Percentiles rank a stretch among this genome's conserved stretches.
Conservation (phyloP, 2,888 invertebrate genomes). For the Amblyjoppa proteus region DNA sequence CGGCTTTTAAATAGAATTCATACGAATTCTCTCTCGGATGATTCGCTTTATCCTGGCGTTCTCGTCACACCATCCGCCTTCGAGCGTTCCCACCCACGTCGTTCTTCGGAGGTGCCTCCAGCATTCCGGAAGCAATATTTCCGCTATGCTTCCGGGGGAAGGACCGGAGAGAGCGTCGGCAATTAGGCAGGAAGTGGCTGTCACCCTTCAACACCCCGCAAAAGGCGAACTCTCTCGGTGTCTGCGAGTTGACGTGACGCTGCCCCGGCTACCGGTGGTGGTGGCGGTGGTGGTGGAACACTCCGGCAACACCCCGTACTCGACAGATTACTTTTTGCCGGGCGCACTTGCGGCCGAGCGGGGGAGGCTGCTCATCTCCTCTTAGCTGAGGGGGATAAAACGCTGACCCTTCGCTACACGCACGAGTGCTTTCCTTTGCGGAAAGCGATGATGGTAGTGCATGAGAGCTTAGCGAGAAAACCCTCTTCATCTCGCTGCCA, state of each 20-base stretch:
- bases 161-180: slow-evolving; percentile 74
- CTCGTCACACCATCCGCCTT: neutral
- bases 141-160: slow-evolving; percentile 76
- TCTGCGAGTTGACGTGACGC: slow-evolving; percentile 1
- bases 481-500: slow-evolving; percentile 14
- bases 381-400: slow-evolving; percentile 2
- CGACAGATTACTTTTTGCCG: slow-evolving; percentile 51
- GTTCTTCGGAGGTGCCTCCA: slow-evolving; percentile 66
- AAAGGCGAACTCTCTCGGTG: slow-evolving; percentile 58
- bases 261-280: neutral
- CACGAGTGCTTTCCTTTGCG: slow-evolving; percentile 32
- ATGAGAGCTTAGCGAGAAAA: slow-evolving; percentile 17
- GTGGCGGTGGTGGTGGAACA: neutral
- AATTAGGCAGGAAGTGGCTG: slow-evolving; percentile 80
- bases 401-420: slow-evolving; percentile 39
- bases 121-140: slow-evolving; percentile 77
- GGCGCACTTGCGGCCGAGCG: slow-evolving; percentile 41
- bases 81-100: slow-evolving; percentile 20
- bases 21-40: neutral
- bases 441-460: slow-evolving; percentile 26
- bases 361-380: slow-evolving; percentile 17
- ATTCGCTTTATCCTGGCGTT: neutral
- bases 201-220: slow-evolving; percentile 74
- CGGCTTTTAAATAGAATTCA: neutral
- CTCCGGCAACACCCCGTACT: slow-evolving; percentile 23